Evolutionary conservation across 2,113 vertebrate species (phyloP), one percentile per base, ranked within the genome.

Genomic region (Platysternon megacephalum): DNA sequence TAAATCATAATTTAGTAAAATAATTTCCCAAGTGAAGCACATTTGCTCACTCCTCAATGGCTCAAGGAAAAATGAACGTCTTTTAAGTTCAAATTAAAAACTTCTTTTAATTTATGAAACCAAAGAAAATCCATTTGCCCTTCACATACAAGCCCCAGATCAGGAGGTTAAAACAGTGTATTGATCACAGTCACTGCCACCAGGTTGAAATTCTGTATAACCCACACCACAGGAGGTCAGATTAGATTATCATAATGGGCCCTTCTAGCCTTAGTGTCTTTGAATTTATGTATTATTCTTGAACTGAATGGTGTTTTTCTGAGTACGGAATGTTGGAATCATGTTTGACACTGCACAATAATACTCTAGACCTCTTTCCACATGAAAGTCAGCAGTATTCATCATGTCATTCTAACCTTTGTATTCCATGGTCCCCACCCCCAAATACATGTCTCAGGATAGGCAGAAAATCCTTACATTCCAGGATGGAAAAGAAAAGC

Each of bases 11-110:
- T 90, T 94, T 21, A 26, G 10, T 24, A 88, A 82, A 84, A 84
- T 24, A 14, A 11, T 14, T 28, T 78, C 78, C 94, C 52, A 46
- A 74, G 58, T 28, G 85, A 65, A 93, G 78, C 5, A 16, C 8
- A 26, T 81, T 96, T 96, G 49, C 5, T 96, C n/a, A 17, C 80
- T 94, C 76, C 52, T 87, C 39, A 49, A 81, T 49, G 22, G 35
- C 89, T 85, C 76, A 88, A 80, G 82, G 48, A 95, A 95, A 42
- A 93, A 78, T 46, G 51, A 90, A 53, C 90, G 80, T 39, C 86
- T 90, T 93, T 87, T 83, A 72, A 49, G 49, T 24, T 51, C 26
- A 94, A 46, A 93, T 32, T 65, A 74, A 93, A 74, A 81, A 53
- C 10, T 8, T 52, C 72, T 96, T 87, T 82, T 11, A 46, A 68